Evolutionary conservation across 2,888 invertebrate genomes (phyloP).

Genomic region (Acrobasis repandana): DNA sequence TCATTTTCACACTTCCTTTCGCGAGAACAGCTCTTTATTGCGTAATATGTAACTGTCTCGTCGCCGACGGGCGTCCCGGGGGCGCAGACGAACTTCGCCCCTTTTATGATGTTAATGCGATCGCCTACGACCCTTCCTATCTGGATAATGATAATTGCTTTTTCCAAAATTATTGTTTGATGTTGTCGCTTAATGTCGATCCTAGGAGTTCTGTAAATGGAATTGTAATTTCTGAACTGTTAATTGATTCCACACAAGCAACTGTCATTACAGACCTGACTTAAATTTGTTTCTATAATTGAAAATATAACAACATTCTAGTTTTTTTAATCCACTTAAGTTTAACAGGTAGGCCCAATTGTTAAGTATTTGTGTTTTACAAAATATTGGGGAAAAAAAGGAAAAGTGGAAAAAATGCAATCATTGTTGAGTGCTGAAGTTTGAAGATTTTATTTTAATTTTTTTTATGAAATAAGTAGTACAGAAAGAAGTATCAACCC

Average conservation of each 20-base stretch:
- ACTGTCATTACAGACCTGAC: slow-evolving; percentile 11
- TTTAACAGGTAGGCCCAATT: no score
- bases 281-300: neutral
- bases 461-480: no score
- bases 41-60: slow-evolving; percentile 82
- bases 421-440: no score
- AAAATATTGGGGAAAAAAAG: no score
- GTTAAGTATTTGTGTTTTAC: no score
- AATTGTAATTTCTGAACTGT: slow-evolving; percentile 59
- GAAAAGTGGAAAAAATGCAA: no score
- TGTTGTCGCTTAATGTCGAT: slow-evolving; percentile 74
- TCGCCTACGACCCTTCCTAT: slow-evolving; percentile 76
- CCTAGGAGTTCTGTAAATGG: slow-evolving; percentile 59
- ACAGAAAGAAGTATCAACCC: no score
- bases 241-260: slow-evolving; percentile 53
- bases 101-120: slow-evolving; percentile 81
- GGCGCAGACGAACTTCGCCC: slow-evolving; percentile 75
- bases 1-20: slow-evolving; percentile 84
- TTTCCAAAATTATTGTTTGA: slow-evolving; percentile 82
- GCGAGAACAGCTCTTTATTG: slow-evolving; percentile 83
- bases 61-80: slow-evolving; percentile 76
- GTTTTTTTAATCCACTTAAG: no score
- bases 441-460: no score
- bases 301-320: neutral
- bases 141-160: slow-evolving; percentile 81